phyloP scores from a whole-genome alignment of 2,797 vertebrate genomes.

The Diplodus puntazzo region DNA sequence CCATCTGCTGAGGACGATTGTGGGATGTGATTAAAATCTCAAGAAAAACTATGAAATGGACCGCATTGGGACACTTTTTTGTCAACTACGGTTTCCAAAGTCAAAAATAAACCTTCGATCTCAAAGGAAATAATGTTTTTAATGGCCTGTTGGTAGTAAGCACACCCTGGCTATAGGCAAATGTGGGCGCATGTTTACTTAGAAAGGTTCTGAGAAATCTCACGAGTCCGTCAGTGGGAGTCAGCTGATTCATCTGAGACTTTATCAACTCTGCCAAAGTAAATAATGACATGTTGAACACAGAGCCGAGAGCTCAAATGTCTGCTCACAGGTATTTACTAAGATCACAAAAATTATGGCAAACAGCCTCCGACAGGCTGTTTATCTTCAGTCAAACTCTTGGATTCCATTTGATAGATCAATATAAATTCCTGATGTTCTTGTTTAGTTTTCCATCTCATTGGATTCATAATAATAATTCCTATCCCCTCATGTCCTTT shows the following conservation, averaged over 20 bases:
- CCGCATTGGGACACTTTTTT: neutral
- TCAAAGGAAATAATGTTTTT: slow-evolving; percentile 16
- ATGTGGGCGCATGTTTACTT: slow-evolving; percentile 20
- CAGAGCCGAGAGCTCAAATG: slow-evolving; percentile 20
- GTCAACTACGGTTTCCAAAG: neutral
- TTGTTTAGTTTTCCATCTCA: slow-evolving; percentile 27
- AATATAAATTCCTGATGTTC: slow-evolving; percentile 32
- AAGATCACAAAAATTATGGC: slow-evolving; percentile 30
- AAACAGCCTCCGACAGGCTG: slow-evolving; percentile 20
- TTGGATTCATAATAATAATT: neutral
- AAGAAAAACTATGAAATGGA: neutral
- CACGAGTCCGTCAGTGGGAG: slow-evolving; percentile 38
- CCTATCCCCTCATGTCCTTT: neutral
- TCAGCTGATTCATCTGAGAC: slow-evolving; percentile 45
- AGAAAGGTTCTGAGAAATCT: slow-evolving; percentile 31
- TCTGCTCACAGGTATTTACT: slow-evolving; percentile 21
- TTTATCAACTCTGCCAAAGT: slow-evolving; percentile 47
- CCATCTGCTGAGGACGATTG: neutral
- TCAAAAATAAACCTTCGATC: neutral
- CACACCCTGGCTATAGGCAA: slow-evolving; percentile 5
- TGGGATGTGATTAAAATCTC: slow-evolving; percentile 4
- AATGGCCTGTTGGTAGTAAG: slow-evolving; percentile 1
- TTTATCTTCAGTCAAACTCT: slow-evolving; percentile 25
- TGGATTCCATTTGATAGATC: slow-evolving; percentile 29
- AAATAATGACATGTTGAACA: slow-evolving; percentile 44